Evolutionary conservation across 1,140 invertebrate genomes (phyloP).

Genomic region (Dendrolimus kikuchii): DNA sequence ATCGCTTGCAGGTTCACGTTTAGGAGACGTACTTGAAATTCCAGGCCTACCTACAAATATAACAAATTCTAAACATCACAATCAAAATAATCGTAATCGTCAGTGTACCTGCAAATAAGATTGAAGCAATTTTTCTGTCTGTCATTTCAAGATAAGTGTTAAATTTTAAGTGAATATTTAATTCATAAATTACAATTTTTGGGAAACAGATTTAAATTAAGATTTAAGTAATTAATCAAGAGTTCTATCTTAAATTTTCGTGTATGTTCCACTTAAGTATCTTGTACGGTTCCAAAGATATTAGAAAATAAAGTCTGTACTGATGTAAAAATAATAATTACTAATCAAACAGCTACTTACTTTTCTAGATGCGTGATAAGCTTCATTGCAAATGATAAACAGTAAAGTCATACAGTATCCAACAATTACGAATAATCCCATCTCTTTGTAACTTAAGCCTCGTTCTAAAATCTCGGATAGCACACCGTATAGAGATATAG

Average conservation of each 20-base stretch:
- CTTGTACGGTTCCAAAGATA: no score
- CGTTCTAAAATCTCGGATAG: constrained; percentile 80
- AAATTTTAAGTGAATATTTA: no score
- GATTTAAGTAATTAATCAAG: no score
- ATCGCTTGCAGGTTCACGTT: constrained; percentile 77
- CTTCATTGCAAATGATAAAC: constrained; percentile 80
- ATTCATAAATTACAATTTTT: no score
- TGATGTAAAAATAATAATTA: not conserved
- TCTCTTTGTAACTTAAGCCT: constrained; percentile 78
- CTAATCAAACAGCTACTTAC: constrained; percentile 23
- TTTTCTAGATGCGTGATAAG: constrained; percentile 76
- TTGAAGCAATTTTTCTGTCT: no score
- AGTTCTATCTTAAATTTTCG: no score
- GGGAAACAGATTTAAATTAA: no score
- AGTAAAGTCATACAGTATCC: constrained; percentile 78
- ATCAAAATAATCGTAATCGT: no score
- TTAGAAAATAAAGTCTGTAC: not conserved
- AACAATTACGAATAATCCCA: constrained; percentile 78
- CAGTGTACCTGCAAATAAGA: no score
- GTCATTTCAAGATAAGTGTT: no score
- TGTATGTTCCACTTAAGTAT: no score
- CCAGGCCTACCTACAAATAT: constrained; percentile 72
- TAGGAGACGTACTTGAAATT: constrained; percentile 76
- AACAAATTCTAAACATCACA: constrained; percentile 3
- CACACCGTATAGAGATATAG: constrained; percentile 77